These are phyloP conservation scores for Stenchaetothrips biformis DNA, from an alignment of 2,888 invertebrate genomes.

Conservation along the genomic window DNA sequence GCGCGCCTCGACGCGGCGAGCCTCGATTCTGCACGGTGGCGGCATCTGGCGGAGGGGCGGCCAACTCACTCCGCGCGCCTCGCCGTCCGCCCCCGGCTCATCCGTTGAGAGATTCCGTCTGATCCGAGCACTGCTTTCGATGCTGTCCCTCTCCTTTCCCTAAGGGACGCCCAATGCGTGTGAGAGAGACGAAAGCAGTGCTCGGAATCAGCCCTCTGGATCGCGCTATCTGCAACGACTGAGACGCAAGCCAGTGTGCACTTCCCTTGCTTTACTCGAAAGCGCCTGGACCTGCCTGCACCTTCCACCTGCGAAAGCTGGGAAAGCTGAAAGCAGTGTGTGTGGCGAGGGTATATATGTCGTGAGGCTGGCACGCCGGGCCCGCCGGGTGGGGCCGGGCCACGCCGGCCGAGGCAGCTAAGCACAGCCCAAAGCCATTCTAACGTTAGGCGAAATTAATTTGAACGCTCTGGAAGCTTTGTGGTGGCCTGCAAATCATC, in stretches of 20 bases:
- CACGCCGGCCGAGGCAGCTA: not conserved
- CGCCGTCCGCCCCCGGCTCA: not conserved
- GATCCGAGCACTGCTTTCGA: not conserved
- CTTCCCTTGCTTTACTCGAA: no score
- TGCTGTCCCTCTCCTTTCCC: not conserved
- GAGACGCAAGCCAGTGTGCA: no score
- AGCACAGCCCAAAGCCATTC: conserved; percentile 22
- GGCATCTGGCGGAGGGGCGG: not conserved
- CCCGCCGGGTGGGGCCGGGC: not conserved
- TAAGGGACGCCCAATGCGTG: not conserved
- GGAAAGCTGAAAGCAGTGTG: no score
- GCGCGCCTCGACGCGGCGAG: not conserved
- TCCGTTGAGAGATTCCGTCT: no score
- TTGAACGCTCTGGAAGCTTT: conserved; percentile 24
- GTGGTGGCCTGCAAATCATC: conserved; percentile 22
- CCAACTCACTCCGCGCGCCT: not conserved
- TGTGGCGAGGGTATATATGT: not conserved
- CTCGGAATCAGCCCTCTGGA: no score
- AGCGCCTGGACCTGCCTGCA: not conserved
- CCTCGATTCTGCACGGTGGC: not conserved
- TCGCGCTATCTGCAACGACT: no score
- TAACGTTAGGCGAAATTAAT: conserved; percentile 18
- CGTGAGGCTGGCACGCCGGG: not conserved
- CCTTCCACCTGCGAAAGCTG: no score
- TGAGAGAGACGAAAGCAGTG: no score